phyloP scores from a whole-genome alignment of 1,140 invertebrate genomes.

The Monomorium pharaonis region DNA sequence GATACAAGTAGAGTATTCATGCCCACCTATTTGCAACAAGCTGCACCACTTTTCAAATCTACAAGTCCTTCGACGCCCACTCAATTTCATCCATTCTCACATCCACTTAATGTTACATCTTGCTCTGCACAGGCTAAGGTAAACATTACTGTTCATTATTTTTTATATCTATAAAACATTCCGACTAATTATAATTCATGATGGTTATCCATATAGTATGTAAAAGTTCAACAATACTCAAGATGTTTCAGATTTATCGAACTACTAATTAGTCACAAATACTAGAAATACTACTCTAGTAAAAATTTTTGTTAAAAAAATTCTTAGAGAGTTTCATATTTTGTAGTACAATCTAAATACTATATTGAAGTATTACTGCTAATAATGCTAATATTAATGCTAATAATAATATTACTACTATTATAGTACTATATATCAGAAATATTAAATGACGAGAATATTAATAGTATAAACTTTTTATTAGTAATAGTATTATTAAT shows the following conservation, averaged over 20 bases:
- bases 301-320: too few relatives aligned
- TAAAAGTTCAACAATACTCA: neutral
- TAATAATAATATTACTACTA: too few relatives aligned
- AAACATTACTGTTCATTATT: conserved; percentile 77
- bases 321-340: too few relatives aligned
- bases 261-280: neutral
- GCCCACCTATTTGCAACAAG: conserved; percentile 70
- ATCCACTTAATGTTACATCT: conserved; percentile 75
- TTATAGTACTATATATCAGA: too few relatives aligned
- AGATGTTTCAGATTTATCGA: conserved; percentile 16
- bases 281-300: neutral
- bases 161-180: conserved; percentile 64
- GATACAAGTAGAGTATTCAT: conserved; percentile 78
- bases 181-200: neutral
- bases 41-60: conserved; percentile 65
- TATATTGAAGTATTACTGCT: too few relatives aligned
- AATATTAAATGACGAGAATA: too few relatives aligned
- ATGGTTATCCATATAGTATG: neutral
- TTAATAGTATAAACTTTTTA: too few relatives aligned
- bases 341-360: too few relatives aligned
- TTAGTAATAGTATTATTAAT: too few relatives aligned
- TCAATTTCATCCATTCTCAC: conserved; percentile 70
- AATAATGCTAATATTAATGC: too few relatives aligned
- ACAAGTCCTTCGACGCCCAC: conserved; percentile 63
- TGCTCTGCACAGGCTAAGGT: conserved; percentile 79